These are phyloP conservation scores for Gonatopus flavifemur DNA, from an alignment of 1,140 invertebrate species.

Conservation along the genomic window DNA sequence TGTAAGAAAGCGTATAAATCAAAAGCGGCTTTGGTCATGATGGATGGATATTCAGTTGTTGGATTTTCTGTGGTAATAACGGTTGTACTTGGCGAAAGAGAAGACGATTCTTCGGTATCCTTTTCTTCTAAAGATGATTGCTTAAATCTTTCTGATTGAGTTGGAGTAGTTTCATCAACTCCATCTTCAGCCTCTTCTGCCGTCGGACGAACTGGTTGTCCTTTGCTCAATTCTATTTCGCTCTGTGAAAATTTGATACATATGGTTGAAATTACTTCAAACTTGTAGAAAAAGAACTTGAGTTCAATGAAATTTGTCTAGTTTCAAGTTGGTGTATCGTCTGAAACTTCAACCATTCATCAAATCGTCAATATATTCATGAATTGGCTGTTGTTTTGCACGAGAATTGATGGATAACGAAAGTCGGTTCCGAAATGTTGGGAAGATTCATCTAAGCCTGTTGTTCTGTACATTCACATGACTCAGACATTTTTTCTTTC, in stretches of 20 bases:
- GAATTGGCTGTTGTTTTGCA: too few relatives aligned
- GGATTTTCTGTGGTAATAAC: slow-evolving; percentile 62
- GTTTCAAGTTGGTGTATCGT: too few relatives aligned
- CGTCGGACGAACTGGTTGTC: slow-evolving; percentile 27
- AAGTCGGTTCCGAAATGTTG: too few relatives aligned
- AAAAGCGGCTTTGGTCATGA: slow-evolving; percentile 79
- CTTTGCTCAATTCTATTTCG: slow-evolving; percentile 38
- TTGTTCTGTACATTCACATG: too few relatives aligned
- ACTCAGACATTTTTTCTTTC: too few relatives aligned
- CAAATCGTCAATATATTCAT: too few relatives aligned
- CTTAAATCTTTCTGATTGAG: slow-evolving; percentile 10
- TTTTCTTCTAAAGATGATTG: slow-evolving; percentile 13
- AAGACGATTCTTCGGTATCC: slow-evolving; percentile 22
- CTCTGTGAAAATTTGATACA: slow-evolving; percentile 21
- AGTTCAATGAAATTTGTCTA: too few relatives aligned
- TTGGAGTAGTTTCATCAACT: slow-evolving; percentile 11
- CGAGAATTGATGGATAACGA: too few relatives aligned
- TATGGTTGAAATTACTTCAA: too few relatives aligned
- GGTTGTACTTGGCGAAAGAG: slow-evolving; percentile 16
- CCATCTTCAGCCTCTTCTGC: slow-evolving; percentile 30
- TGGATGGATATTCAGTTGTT: slow-evolving; percentile 59
- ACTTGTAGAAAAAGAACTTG: too few relatives aligned
- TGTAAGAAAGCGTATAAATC: slow-evolving; percentile 76
- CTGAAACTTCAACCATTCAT: too few relatives aligned
- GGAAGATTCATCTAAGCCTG: too few relatives aligned